Percentiles rank a stretch among this genome's conserved stretches.
Evolutionary conservation across 2,113 vertebrate genomes (phyloP).

Genomic region (Hirundichthys speculiger): DNA sequence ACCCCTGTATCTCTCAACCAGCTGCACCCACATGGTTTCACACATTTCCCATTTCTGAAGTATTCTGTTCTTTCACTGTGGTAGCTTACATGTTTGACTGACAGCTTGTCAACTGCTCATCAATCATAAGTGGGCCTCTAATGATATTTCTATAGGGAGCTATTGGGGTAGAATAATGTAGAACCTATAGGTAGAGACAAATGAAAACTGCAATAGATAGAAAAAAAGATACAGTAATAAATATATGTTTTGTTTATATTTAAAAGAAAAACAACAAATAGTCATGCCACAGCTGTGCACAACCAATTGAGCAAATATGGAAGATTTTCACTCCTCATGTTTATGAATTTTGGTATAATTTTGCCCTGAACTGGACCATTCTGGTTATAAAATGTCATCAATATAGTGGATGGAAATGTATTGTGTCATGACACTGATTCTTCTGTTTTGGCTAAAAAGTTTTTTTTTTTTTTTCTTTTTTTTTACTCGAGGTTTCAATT

Average conservation of each 20-base stretch:
- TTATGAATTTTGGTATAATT: too few relatives aligned
- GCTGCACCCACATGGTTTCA: conserved; percentile 43
- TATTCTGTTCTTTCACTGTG: conserved; percentile 34
- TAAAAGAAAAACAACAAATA: too few relatives aligned
- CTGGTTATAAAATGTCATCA: too few relatives aligned
- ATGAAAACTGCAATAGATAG: not conserved
- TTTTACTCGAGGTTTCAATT: too few relatives aligned
- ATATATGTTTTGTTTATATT: conserved; percentile 14
- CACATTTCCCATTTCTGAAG: conserved; percentile 32
- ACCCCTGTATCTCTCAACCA: conserved; percentile 5
- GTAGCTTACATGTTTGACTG: conserved; percentile 47
- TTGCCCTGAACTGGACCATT: too few relatives aligned
- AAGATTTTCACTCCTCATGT: too few relatives aligned
- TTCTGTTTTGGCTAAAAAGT: too few relatives aligned
- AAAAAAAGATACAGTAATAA: not conserved
- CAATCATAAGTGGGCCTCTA: conserved; percentile 36
- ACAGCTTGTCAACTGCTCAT: conserved; percentile 50
- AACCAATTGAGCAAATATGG: too few relatives aligned
- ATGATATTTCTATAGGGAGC: conserved; percentile 50
- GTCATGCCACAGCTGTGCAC: too few relatives aligned
- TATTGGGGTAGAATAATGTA: conserved; percentile 2
- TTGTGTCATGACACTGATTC: too few relatives aligned
- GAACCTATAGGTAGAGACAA: not conserved
- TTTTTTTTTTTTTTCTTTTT: too few relatives aligned
- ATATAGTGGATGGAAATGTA: too few relatives aligned